Conservation (phyloP, 2,888 invertebrate species). For the Calameuta idolon region DNA sequence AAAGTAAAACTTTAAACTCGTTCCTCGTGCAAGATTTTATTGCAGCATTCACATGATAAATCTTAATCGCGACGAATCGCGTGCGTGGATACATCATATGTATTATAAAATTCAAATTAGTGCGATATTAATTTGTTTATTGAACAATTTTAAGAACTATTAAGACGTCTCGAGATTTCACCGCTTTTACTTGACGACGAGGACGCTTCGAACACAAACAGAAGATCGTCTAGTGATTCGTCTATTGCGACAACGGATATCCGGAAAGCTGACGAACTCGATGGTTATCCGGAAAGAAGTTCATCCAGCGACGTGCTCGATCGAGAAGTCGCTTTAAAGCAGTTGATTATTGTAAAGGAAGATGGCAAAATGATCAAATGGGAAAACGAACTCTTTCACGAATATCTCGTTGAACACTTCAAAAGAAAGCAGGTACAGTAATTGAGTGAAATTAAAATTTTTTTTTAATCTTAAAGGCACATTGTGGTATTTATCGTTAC, state of each 20-base stretch:
- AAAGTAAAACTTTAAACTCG: too few relatives aligned
- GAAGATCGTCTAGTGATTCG: conserved; percentile 18
- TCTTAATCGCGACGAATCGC: too few relatives aligned
- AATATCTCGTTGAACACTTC: conserved; percentile 35
- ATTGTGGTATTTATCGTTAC: not conserved
- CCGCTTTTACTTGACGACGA: conserved; percentile 29
- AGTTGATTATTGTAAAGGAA: conserved; percentile 18
- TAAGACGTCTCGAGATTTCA: conserved; percentile 29
- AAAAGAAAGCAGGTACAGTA: conserved; percentile 32
- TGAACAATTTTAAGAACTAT: conserved; percentile 23
- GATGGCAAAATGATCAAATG: conserved; percentile 23
- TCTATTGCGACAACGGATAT: conserved; percentile 6
- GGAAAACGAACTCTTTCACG: conserved; percentile 34
- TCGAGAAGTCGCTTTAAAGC: conserved; percentile 23
- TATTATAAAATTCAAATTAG: too few relatives aligned
- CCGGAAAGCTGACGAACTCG: conserved; percentile 12
- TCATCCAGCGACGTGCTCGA: conserved; percentile 16
- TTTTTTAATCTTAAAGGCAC: not conserved
- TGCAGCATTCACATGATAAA: too few relatives aligned
- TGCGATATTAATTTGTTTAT: too few relatives aligned
- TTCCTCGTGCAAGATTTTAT: too few relatives aligned
- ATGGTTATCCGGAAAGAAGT: conserved; percentile 8
- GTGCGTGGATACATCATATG: too few relatives aligned
- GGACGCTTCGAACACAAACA: conserved; percentile 4
- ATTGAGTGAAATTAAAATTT: not conserved